These are phyloP conservation scores for Aporophyla nigra DNA, from an alignment of 2,888 invertebrate species.

Conservation along the genomic window DNA sequence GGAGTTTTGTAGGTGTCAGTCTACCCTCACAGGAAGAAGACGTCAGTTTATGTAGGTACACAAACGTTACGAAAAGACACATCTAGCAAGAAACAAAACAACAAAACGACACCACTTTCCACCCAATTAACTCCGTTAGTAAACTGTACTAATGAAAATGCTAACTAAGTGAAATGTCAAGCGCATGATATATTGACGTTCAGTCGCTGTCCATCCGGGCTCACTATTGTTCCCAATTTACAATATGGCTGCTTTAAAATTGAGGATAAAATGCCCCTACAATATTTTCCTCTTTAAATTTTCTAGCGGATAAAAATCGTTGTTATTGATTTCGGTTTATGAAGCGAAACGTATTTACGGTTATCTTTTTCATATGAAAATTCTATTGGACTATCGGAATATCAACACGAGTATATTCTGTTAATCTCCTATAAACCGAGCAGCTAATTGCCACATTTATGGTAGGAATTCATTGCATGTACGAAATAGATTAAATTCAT, in stretches of 20 bases:
- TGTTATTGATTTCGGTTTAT: conserved; percentile 51
- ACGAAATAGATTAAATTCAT: conserved; percentile 43
- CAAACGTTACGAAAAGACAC: background rate
- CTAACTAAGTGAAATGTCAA: conserved; percentile 78
- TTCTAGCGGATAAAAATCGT: conserved; percentile 50
- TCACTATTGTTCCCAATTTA: conserved; percentile 65
- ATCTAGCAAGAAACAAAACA: background rate
- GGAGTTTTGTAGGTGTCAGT: too few relatives aligned
- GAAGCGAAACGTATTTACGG: conserved; percentile 32
- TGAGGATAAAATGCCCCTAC: conserved; percentile 34
- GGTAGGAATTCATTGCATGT: conserved; percentile 30
- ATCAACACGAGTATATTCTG: conserved; percentile 41
- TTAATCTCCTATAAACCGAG: conserved; percentile 41
- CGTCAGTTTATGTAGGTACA: too few relatives aligned
- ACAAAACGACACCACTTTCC: conserved; percentile 39
- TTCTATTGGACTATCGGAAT: conserved; percentile 37
- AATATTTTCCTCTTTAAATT: conserved; percentile 55
- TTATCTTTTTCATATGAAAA: conserved; percentile 41
- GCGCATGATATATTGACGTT: conserved; percentile 78
- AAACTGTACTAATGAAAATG: conserved; percentile 72
- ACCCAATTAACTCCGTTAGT: conserved; percentile 49
- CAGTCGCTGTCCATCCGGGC: conserved; percentile 57
- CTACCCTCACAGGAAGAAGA: too few relatives aligned
- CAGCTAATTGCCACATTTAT: conserved; percentile 49
- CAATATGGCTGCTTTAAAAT: conserved; percentile 48